Evolutionary conservation across 2,113 vertebrate species (phyloP).

Genomic region (Phasianus colchicus): DNA sequence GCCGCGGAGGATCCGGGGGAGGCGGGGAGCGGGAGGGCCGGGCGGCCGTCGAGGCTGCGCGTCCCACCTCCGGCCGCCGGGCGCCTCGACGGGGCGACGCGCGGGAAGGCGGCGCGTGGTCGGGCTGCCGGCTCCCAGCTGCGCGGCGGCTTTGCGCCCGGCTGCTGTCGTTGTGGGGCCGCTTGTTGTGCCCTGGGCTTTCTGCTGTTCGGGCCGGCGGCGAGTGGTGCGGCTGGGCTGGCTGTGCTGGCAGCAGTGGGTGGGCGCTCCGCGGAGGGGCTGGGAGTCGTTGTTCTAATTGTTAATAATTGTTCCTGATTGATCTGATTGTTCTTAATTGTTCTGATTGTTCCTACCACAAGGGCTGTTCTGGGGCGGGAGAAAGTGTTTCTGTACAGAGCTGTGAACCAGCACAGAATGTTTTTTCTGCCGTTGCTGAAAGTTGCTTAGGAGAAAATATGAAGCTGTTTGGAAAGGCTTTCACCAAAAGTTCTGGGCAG

Average conservation of each 20-base stretch:
- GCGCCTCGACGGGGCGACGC: too few relatives aligned
- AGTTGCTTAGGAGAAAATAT: background rate
- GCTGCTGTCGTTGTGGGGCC: too few relatives aligned
- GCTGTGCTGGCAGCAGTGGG: background rate
- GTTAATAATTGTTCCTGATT: background rate
- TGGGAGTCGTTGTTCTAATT: too few relatives aligned
- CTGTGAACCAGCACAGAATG: background rate
- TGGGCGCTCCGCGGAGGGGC: rapidly evolving
- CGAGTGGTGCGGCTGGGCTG: too few relatives aligned
- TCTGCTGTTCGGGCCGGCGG: too few relatives aligned
- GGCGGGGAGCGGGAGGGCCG: too few relatives aligned
- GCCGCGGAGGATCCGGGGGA: background rate
- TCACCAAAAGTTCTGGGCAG: background rate
- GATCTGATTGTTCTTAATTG: rapidly evolving
- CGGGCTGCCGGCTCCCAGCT: too few relatives aligned
- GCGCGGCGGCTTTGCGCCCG: too few relatives aligned
- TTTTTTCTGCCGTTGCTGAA: background rate
- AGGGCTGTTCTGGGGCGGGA: rapidly evolving
- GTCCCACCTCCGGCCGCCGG: too few relatives aligned
- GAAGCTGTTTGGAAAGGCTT: background rate
- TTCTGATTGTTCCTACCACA: rapidly evolving
- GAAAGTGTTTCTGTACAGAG: rapidly evolving
- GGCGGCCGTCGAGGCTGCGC: too few relatives aligned
- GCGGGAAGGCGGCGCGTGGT: too few relatives aligned
- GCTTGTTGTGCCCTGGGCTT: too few relatives aligned